Base-by-base conservation (phyloP, 2,888 invertebrate genomes). In the Esperia sulphurella region DNA sequence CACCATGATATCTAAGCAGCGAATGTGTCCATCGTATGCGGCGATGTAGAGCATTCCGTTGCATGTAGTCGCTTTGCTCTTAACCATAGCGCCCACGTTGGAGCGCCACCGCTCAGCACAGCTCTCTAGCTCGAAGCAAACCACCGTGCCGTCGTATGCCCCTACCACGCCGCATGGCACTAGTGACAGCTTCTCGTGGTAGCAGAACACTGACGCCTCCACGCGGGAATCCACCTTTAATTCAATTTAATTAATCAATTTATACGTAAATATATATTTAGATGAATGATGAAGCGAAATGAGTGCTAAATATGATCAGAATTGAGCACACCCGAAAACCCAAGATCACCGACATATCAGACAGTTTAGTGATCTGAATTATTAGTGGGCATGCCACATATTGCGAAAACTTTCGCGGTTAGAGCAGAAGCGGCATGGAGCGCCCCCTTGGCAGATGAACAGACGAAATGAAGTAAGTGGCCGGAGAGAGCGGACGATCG, bases 71-170 rank as follows among this genome's bases (percentile, higher is more conserved):
- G 79, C 84, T 68, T 83, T 85, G 68, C 93, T 92, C 80, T 95
- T 95, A 10, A 96, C 90, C 79, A 92, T 91, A 39, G 91, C 90
- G 0, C 78, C 83, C 4, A 95, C 92, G 62, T 86, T 75, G 57
- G 89, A 92, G 55, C 81, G 87, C 95, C 95, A 95, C 38, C 83
- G 50, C 43, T 92, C 87, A 33, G 73, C 58, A 43, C 93, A 93
- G 48, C 75, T 83, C 29, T 81, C 71, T 2, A 92, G 68, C 42
- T 90, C 68, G 52, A 96, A 84, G 57, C 93, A 93, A 57, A 96
- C 93, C 1, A 97, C 71, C 10, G 85, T 85, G 5, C 94, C 93
- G 79, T 96, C 93, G 74, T 96, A 95, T 52, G 95, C 94, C 13
- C 96, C 96, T 14, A 96, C 92, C 50, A 94, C 86, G 0, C 94